Evolutionary conservation across 2,113 vertebrate species (phyloP).

Genomic region (Pteropus alecto): DNA sequence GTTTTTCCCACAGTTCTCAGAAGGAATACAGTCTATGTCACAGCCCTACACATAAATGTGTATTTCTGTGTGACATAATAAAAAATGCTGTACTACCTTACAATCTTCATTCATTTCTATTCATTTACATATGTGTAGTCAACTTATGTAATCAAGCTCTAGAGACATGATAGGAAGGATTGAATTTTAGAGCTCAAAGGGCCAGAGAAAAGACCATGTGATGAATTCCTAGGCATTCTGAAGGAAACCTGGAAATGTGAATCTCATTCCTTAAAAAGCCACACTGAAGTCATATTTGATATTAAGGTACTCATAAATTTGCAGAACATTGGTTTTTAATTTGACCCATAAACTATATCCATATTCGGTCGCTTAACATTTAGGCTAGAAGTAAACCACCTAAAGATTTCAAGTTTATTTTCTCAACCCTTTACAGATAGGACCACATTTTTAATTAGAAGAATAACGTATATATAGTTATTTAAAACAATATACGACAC

Average conservation of each 20-base stretch:
- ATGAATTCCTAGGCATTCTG: not conserved
- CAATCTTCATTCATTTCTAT: not conserved
- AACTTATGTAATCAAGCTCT: not conserved
- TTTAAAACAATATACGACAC: not conserved
- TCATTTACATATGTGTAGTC: not conserved
- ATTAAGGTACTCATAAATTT: not conserved
- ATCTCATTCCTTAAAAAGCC: not conserved
- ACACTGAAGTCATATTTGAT: not conserved
- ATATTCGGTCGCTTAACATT: not conserved
- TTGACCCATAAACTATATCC: not conserved
- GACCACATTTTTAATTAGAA: not conserved
- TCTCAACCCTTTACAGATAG: not conserved
- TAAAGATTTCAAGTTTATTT: slow-evolving; percentile 32
- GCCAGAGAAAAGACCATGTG: not conserved
- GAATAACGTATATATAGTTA: not conserved
- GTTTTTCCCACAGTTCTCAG: not conserved
- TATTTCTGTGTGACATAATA: not conserved
- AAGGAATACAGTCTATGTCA: not conserved
- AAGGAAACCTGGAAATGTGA: not conserved
- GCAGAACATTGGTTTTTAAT: not conserved
- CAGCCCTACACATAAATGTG: not conserved
- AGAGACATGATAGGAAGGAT: not conserved
- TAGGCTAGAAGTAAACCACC: not conserved
- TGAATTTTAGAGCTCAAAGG: not conserved
- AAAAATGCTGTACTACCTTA: not conserved